Evolutionary conservation across 1,140 invertebrate species (phyloP).

Genomic region (Nasonia vitripennis): DNA sequence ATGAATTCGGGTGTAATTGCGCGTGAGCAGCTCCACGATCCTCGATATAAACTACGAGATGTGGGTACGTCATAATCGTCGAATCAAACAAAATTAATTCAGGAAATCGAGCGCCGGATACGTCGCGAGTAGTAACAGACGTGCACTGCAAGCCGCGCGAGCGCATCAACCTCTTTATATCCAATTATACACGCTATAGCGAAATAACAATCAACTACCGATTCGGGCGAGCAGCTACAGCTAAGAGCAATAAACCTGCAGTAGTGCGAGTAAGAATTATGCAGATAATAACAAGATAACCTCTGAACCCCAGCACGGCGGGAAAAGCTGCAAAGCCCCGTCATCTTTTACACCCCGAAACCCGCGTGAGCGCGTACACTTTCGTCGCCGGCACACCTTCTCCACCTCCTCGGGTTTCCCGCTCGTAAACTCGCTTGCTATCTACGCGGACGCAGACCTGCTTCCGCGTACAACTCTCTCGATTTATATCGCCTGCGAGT

Average conservation of each 20-base stretch:
- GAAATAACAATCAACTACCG: background rate
- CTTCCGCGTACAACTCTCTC: background rate
- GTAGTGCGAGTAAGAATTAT: background rate
- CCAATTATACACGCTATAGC: no score
- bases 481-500: constrained; percentile 4
- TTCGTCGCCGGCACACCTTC: background rate
- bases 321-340: background rate
- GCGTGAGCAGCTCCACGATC: no score
- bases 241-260: background rate
- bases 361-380: background rate
- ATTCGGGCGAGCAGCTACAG: no score
- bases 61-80: no score
- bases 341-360: constrained; percentile 44
- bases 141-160: no score
- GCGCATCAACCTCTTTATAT: no score
- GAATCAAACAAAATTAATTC: no score
- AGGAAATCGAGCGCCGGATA: no score
- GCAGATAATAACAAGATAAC: background rate
- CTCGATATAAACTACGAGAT: no score
- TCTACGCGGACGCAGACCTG: constrained; percentile 7
- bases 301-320: no score
- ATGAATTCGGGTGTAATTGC: no score
- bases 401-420: constrained; percentile 46
- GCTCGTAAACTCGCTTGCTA: constrained; percentile 26
- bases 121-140: no score